A percentile compares a stretch with the other conserved stretches of the same genome.
These are phyloP conservation scores for Mystacornis crossleyi DNA, from an alignment of 2,113 vertebrate genomes.

Conservation along the genomic window DNA sequence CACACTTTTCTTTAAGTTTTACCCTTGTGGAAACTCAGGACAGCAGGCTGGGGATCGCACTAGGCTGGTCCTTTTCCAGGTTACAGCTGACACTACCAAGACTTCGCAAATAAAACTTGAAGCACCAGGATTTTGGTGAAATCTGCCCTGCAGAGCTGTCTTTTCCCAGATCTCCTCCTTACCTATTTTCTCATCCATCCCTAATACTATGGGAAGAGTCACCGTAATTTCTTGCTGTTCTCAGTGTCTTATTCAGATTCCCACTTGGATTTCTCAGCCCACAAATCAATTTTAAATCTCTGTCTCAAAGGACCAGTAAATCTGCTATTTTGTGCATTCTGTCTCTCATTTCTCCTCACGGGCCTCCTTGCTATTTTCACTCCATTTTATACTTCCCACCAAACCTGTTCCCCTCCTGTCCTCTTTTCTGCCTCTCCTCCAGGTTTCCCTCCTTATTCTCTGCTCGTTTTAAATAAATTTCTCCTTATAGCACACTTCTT, in stretches of 20 bases:
- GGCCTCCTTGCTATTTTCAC: constrained; percentile 5
- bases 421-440: not conserved
- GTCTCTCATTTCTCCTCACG: not conserved
- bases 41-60: not conserved
- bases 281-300: not conserved
- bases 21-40: not conserved
- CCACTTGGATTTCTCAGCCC: not conserved
- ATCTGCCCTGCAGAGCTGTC: not conserved
- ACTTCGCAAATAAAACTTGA: not conserved
- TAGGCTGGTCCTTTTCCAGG: not conserved
- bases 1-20: not conserved
- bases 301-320: not conserved
- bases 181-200: not conserved
- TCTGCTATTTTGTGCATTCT: not conserved
- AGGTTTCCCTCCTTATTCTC: not conserved
- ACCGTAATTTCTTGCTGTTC: not conserved
- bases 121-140: not conserved
- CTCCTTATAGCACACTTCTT: not conserved
- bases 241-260: not conserved
- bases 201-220: not conserved
- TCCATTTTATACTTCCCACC: not conserved
- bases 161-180: not conserved
- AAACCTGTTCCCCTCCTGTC: not conserved
- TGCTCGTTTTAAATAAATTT: not conserved
- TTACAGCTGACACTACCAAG: not conserved